These are phyloP conservation scores for Belonocnema kinseyi DNA, from an alignment of 1,140 invertebrate genomes.

Conservation along the genomic window DNA sequence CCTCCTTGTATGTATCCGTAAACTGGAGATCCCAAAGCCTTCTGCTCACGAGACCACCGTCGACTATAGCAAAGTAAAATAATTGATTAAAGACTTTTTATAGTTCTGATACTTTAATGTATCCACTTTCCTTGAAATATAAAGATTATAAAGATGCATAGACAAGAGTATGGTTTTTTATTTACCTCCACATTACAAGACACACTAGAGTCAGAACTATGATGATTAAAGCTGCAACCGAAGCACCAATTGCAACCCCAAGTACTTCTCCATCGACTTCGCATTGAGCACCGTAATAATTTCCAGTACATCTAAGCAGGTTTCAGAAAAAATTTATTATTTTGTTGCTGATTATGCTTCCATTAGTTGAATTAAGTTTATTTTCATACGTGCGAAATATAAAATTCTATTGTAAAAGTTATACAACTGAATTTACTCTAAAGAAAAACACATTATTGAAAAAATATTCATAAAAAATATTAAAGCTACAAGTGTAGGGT, in stretches of 20 bases:
- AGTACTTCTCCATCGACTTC: constrained; percentile 94
- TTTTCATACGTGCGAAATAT: no score
- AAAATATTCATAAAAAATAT: no score
- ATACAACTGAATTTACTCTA: no score
- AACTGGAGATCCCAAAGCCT: constrained; percentile 86
- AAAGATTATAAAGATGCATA: not conserved
- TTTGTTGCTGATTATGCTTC: not conserved
- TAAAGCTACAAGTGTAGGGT: no score
- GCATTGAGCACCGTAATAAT: constrained; percentile 91
- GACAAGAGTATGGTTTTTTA: constrained; percentile 8
- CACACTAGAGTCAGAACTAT: constrained; percentile 91
- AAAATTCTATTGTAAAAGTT: no score
- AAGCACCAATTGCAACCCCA: constrained; percentile 92
- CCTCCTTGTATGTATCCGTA: constrained; percentile 89
- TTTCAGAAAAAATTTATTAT: constrained; percentile 3
- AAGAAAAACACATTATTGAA: no score
- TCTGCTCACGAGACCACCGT: constrained; percentile 91
- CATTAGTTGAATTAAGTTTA: not conserved
- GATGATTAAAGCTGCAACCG: constrained; percentile 90
- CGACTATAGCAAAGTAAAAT: constrained; percentile 77
- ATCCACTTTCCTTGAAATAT: no score
- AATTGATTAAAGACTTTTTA: not conserved
- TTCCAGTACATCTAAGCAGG: constrained; percentile 84
- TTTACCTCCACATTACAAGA: constrained; percentile 92
- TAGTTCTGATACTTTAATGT: not conserved